A percentile compares a stretch with the other conserved stretches of the same genome.
Evolutionary conservation across 1,140 invertebrate species (phyloP).

Genomic region (Probaryconus sp.): DNA sequence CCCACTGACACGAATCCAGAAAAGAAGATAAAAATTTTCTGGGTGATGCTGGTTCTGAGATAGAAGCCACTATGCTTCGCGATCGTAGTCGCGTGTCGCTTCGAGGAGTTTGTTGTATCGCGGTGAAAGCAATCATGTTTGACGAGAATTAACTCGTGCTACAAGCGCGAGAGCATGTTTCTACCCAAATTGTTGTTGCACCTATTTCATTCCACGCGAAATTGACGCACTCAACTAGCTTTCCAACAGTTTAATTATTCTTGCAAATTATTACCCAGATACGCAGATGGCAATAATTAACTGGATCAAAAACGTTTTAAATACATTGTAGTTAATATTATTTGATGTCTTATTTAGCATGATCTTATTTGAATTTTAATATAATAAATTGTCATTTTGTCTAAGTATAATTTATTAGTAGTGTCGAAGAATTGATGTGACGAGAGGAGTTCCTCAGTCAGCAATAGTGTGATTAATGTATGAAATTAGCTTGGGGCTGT

Average conservation of each 20-base stretch:
- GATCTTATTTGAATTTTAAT: too few relatives aligned
- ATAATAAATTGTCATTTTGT: too few relatives aligned
- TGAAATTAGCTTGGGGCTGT: conserved; percentile 12
- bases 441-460: too few relatives aligned
- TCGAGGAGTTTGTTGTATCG: conserved; percentile 43
- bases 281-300: too few relatives aligned
- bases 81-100: conserved; percentile 44
- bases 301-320: too few relatives aligned
- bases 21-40: conserved; percentile 18
- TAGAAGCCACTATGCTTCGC: conserved; percentile 4
- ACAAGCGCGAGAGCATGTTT: conserved; percentile 36
- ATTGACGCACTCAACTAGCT: background rate
- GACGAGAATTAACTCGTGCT: conserved; percentile 49
- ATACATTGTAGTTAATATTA: too few relatives aligned
- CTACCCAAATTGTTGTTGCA: conserved; percentile 49
- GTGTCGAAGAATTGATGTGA: too few relatives aligned
- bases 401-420: too few relatives aligned
- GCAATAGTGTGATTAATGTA: conserved; percentile 27
- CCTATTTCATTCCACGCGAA: conserved; percentile 33
- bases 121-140: conserved; percentile 54
- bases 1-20: conserved; percentile 39
- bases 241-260: too few relatives aligned
- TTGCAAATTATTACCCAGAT: too few relatives aligned
- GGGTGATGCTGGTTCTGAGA: conserved; percentile 15
- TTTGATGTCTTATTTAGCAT: too few relatives aligned